Conservation (phyloP, 2,113 vertebrate species). For the Prietella phreatophila region DNA sequence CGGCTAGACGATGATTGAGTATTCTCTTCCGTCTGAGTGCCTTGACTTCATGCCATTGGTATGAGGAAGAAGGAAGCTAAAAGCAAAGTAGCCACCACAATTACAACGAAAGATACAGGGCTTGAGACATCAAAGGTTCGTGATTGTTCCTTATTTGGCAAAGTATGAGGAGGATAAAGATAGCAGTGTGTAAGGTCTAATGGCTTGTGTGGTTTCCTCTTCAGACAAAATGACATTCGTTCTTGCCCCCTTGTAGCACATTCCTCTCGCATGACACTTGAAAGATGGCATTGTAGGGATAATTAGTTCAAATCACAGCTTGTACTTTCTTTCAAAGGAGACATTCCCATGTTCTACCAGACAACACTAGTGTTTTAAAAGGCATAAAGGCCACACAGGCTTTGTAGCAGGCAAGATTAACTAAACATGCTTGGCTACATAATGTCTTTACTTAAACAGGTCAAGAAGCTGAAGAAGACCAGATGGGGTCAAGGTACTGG, state of each 20-base stretch:
- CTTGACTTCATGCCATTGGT: constrained; percentile 65
- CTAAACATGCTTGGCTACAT: background rate
- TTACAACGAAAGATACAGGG: background rate
- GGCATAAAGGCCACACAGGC: background rate
- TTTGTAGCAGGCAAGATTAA: background rate
- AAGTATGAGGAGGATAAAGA: background rate
- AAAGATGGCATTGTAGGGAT: constrained; percentile 67
- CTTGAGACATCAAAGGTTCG: background rate
- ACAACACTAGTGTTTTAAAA: constrained; percentile 56
- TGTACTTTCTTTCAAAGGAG: constrained; percentile 64
- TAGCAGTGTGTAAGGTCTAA: constrained; percentile 29
- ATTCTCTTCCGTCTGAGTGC: constrained; percentile 61
- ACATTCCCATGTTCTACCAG: constrained; percentile 52
- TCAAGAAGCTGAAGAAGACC: constrained; percentile 1
- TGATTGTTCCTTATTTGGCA: constrained; percentile 49
- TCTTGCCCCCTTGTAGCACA: constrained; percentile 62
- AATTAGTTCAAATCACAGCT: constrained; percentile 71
- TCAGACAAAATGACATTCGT: constrained; percentile 64
- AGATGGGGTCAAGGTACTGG: constrained; percentile 9
- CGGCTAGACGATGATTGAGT: constrained; percentile 52
- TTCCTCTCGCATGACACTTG: constrained; percentile 67
- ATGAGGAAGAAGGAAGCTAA: constrained; percentile 68
- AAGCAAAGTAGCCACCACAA: constrained; percentile 15
- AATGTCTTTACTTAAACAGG: background rate
- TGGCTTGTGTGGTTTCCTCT: constrained; percentile 57